Conservation (phyloP, 1,140 invertebrate species). For the Prorops nasuta region DNA sequence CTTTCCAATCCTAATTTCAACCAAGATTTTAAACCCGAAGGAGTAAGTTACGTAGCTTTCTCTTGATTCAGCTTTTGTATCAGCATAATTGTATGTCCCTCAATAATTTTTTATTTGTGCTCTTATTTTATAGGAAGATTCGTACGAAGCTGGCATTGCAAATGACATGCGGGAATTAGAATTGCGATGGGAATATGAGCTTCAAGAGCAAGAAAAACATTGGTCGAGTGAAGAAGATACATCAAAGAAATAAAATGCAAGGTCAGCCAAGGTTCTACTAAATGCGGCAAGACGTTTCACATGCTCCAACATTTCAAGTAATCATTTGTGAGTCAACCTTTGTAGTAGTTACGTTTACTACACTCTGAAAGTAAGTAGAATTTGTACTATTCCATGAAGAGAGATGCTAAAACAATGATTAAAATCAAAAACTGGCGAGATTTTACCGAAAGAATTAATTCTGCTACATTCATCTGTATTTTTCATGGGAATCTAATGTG, state of each 20-base stretch:
- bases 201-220: slow-evolving; percentile 66
- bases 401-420: too few relatives aligned
- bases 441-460: too few relatives aligned
- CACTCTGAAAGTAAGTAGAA: slow-evolving; percentile 8
- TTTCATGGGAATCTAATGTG: too few relatives aligned
- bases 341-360: slow-evolving; percentile 7
- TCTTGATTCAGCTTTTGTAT: not conserved
- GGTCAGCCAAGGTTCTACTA: not conserved
- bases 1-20: slow-evolving; percentile 41
- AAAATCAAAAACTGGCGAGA: too few relatives aligned
- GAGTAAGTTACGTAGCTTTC: slow-evolving; percentile 29
- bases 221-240: slow-evolving; percentile 65
- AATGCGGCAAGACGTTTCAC: slow-evolving; percentile 10
- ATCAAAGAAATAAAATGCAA: slow-evolving; percentile 45
- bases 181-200: slow-evolving; percentile 64
- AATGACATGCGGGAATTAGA: slow-evolving; percentile 69
- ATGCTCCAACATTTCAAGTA: too few relatives aligned
- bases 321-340: slow-evolving; percentile 10
- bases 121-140: slow-evolving; percentile 58
- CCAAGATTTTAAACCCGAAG: slow-evolving; percentile 44
- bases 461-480: too few relatives aligned
- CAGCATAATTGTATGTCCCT: not conserved
- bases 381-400: slow-evolving; percentile 18
- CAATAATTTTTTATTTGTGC: too few relatives aligned
- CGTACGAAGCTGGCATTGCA: slow-evolving; percentile 66